phyloP scores from a whole-genome alignment of 2,888 invertebrate species.

The Yponomeuta sedellus region DNA sequence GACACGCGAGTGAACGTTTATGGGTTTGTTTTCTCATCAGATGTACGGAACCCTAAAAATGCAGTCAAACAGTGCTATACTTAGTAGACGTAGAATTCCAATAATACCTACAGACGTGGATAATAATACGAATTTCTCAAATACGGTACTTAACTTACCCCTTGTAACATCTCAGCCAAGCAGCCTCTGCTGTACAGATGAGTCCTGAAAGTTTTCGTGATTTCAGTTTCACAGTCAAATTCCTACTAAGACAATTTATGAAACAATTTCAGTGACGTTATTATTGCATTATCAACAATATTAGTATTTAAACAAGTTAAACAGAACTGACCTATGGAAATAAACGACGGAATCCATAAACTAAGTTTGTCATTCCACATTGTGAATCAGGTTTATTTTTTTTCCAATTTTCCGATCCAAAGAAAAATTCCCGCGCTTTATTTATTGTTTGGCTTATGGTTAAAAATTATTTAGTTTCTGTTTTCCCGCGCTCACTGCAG shows the following conservation, averaged over 20 bases:
- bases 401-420: not conserved
- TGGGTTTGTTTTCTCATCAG: too few species aligned
- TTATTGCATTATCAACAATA: too few species aligned
- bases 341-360: constrained; percentile 1
- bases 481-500: constrained; percentile 6
- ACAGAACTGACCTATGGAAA: not conserved
- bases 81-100: too few species aligned
- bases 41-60: too few species aligned
- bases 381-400: not conserved
- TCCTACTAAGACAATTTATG: too few species aligned
- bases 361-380: constrained; percentile 8
- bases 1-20: too few species aligned
- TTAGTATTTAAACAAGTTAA: not conserved
- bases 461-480: not conserved
- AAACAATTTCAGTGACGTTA: too few species aligned
- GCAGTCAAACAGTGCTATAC: too few species aligned
- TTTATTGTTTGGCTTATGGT: not conserved
- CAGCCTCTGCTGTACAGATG: constrained; percentile 21
- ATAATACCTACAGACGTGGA: too few species aligned
- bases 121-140: too few species aligned
- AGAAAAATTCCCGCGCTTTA: constrained; percentile 2
- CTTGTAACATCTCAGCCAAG: constrained; percentile 51
- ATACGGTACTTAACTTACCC: constrained; percentile 37
- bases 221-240: not conserved
- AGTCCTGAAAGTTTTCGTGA: constrained; percentile 4